Percentiles rank a stretch among this genome's conserved stretches.
These are phyloP conservation scores for Capromys pilorides DNA, from an alignment of 2,797 vertebrate species.

Conservation along the genomic window DNA sequence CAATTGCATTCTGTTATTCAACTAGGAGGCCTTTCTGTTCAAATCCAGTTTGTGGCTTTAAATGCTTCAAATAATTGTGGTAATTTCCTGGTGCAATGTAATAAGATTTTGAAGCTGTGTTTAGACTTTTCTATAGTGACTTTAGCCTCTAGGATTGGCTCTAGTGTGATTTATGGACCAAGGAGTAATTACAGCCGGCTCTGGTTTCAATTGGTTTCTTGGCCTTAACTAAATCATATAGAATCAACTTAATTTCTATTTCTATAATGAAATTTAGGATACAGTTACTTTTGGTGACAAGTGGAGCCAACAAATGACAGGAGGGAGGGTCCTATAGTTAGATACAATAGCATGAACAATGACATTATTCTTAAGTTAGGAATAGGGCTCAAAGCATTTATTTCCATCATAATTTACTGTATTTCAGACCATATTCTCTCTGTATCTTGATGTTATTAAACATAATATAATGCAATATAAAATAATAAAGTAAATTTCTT, in stretches of 20 bases:
- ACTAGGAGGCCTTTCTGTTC: background rate
- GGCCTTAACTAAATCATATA: background rate
- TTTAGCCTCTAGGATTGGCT: background rate
- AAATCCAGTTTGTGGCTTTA: background rate
- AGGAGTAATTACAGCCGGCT: background rate
- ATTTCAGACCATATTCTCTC: background rate
- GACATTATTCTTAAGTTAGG: background rate
- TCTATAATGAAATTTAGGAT: background rate
- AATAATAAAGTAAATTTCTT: background rate
- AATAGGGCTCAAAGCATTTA: background rate
- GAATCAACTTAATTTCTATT: background rate
- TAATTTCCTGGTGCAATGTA: background rate
- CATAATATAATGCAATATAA: background rate
- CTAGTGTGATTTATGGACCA: background rate
- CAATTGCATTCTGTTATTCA: background rate
- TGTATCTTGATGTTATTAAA: background rate
- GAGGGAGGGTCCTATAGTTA: background rate
- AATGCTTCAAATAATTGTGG: background rate
- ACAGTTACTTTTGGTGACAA: background rate
- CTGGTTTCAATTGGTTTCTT: slow-evolving; percentile 2
- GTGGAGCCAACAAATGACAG: background rate
- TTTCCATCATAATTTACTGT: background rate
- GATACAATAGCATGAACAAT: background rate
- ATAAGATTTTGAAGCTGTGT: background rate
- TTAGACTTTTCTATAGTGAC: background rate